Evolutionary conservation across 2,113 vertebrate genomes (phyloP), one percentile per base, ranked within the genome.

Genomic region (Megaleporinus macrocephalus): DNA sequence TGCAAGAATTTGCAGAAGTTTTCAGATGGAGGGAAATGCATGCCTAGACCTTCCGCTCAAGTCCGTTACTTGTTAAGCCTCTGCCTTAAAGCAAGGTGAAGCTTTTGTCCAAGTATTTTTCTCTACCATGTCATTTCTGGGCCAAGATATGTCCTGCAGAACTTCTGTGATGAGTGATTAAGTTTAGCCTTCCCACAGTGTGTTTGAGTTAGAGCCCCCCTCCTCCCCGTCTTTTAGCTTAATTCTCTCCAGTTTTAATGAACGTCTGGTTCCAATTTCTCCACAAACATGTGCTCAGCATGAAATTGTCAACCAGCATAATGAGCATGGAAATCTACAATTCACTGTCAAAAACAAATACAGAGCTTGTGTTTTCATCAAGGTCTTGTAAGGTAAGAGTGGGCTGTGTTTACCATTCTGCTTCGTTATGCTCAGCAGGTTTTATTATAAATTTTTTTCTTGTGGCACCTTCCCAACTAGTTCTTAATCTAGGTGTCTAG

Each of bases 311-410:
- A 33, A 16, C 24, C 26, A 63, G 27, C 70, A 22, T 59, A 70
- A 61, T 81, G 79, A 73, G 30, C 55, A 26, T 41, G 26, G 20
- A 78, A 51, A 73, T 72, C 55, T 18, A 53, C 15, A 44, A 71
- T 0, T 15, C 26, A n/a, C 49, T 49, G 44, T 22, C 12, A 44
- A 24, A 59, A 41, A 26, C 7, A 18, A 59, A 16, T 26, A 61
- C 11, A 26, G 57, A 11, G 57, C n/a, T 26, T 61, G 53, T 53
- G 22, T 61, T 61, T 26, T 12, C 12, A 26, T n/a, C 57, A 61
- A 13, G n/a, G 13, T 11, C 57, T 26, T 57, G 20, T 7, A 15
- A 55, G 4, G 1, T 22, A 16, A 51, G 15, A 9, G 57, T 10
- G 2, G 11, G 1, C 10, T 27, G 0, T 26, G 26, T 61, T 62